These are phyloP conservation scores for Eristalinus aeneus DNA, from an alignment of 2,888 invertebrate genomes.

Conservation along the genomic window DNA sequence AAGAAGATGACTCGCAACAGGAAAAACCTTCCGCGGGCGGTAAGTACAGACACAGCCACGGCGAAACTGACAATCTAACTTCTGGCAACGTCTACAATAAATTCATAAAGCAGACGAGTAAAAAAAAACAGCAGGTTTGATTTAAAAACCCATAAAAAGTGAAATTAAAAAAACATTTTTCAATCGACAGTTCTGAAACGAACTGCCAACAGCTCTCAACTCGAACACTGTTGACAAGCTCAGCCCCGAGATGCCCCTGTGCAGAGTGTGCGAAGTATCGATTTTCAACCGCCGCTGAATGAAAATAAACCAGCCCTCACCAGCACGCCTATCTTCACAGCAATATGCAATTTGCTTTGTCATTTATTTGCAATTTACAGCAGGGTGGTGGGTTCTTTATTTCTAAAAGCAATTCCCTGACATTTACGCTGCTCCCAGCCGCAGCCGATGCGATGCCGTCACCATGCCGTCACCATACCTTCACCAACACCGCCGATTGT, in stretches of 20 bases:
- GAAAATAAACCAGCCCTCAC: background rate
- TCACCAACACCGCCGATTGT: slow-evolving; percentile 10
- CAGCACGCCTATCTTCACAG: background rate
- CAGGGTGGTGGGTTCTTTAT: background rate
- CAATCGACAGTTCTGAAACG: background rate
- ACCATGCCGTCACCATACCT: slow-evolving; percentile 1
- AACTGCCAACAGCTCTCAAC: too few species aligned
- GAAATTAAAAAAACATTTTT: background rate
- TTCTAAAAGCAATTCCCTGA: background rate
- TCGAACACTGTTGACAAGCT: too few species aligned
- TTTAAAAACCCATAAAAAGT: background rate
- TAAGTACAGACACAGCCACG: background rate
- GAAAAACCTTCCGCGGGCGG: background rate
- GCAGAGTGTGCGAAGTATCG: too few species aligned
- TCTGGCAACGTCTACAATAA: background rate
- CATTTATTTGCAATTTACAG: background rate
- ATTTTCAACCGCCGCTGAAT: too few species aligned
- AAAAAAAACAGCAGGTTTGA: background rate
- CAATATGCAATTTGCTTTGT: background rate
- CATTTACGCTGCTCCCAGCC: background rate
- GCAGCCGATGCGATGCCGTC: background rate
- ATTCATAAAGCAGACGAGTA: background rate
- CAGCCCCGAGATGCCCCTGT: too few species aligned
- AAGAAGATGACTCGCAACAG: background rate
- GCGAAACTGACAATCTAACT: background rate